Base-by-base conservation (phyloP, 37 sponge, comb jelly and placozoan genomes). In the Bolinopsis microptera region DNA sequence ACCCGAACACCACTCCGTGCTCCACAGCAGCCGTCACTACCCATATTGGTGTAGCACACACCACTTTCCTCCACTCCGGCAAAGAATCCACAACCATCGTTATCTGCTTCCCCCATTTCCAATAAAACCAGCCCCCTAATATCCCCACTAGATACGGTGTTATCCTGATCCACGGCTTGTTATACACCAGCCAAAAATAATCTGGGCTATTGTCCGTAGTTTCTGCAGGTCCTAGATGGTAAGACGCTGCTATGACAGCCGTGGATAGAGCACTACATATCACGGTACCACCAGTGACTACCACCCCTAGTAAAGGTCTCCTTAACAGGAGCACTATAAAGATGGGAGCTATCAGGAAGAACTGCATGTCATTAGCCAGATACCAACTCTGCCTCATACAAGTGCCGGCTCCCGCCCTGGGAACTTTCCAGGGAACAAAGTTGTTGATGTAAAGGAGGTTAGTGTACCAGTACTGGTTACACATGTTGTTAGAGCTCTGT, bases 1-100 rank as follows among this genome's bases (percentile, higher is more conserved):
- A 23, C 2, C 83, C 83, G 35, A 36, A 80, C 83, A 80, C 83
- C 37, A 80, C 83, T 8, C 28, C 83, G 83, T 80, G 35, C 36
- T 80, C 38, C 35, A 80, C 23, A 13, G 38, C 83, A 28, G 38
- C 36, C 16, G 83, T 36, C 2, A 23, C 38, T 13, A 80, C 8
- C 83, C 83, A 80, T 2, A 80, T 8, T n/a, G n/a, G n/a, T n/a
- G n/a, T n/a, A n/a, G n/a, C n/a, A n/a, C n/a, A n/a, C n/a, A n/a
- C n/a, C n/a, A 80, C 35, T 31, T 23, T 32, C 36, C 22, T 80
- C 38, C 83, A 80, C 27, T 21, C 1, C 8, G 23, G 8, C 83
- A 80, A 23, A 32, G 1, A 35, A 2, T 5, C 1, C 5, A 80
- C 38, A 32, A 5, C 2, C 38, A 1, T 8, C 2, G 37, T 80